Evolutionary conservation across 2,113 vertebrate species (phyloP), one percentile per base, ranked within the genome.

Genomic region (Anarhynchus alexandrinus): DNA sequence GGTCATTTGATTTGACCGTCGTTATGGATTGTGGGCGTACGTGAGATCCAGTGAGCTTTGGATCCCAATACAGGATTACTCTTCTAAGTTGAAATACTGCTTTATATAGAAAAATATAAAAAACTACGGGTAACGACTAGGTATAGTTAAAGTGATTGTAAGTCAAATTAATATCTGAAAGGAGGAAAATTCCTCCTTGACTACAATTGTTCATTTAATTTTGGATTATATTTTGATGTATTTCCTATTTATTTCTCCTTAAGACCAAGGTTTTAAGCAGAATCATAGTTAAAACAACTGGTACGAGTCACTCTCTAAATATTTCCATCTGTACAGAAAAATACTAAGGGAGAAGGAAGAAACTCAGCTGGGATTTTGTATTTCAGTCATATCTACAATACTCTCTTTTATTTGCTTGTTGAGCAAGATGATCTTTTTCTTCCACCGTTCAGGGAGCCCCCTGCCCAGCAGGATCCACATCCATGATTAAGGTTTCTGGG

Each of bases 21-120:
- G 0, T 5, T 80, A 38, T 7, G 6, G 36, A 17, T 16, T 54
- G 64, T 34, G 30, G 23, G 5, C 23, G 2, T 9, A 9, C 2
- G 9, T 1, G 7, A 70, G 55, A 64, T 29, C 32, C 82, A 65
- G 8, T 25, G 55, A 77, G 13, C 16, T 93, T 55, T 49, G 23
- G 51, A 51, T 85, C 55, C 51, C 9, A 10, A 77, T 6, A 5
- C 8, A 62, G 25, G 21, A 13, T 30, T 14, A 15, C 1, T 3
- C 9, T 65, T 88, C 7, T 21, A 42, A 36, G 10, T 1, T 22
- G 29, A 71, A 70, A 76, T 13, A 17, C 1, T 47, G 6, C 12
- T 67, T 94, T 32, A 25, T 23, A 38, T 2, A 64, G 43, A 6
- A 74, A 72, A 66, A 78, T 14, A 36, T 4, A 17, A 86, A 70